phyloP scores from a whole-genome alignment of 2,888 invertebrate genomes.

The Zygaena filipendulae region DNA sequence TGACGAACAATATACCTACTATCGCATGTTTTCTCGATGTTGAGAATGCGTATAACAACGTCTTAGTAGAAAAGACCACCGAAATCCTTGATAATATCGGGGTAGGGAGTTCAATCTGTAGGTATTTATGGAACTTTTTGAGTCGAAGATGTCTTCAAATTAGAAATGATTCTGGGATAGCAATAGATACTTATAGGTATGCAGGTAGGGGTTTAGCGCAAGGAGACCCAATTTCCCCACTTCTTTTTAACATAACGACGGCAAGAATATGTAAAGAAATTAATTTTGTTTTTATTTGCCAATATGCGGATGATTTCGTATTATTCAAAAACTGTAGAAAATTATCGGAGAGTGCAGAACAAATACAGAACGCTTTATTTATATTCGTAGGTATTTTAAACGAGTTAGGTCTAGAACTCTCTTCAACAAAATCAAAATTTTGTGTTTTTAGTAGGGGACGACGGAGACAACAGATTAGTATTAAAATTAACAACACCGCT shows the following conservation, averaged over 20 bases:
- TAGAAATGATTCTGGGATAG: neutral
- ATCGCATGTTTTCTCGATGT: constrained; percentile 5
- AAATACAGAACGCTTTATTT: too few species aligned
- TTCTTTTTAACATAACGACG: constrained; percentile 1
- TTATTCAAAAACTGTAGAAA: neutral
- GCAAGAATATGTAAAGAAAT: neutral
- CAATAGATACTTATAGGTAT: neutral
- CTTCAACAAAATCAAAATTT: constrained; percentile 2
- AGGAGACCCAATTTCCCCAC: too few species aligned
- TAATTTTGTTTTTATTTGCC: constrained; percentile 1
- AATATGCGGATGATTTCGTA: constrained; percentile 5
- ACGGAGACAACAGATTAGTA: neutral
- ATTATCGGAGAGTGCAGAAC: neutral
- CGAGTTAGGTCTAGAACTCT: constrained; percentile 1
- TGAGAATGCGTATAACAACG: too few species aligned
- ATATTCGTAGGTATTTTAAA: neutral
- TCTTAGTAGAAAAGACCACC: neutral
- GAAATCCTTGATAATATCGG: neutral
- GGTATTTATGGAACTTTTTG: constrained; percentile 3
- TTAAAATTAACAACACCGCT: neutral
- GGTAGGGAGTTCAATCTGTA: neutral
- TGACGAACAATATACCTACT: constrained; percentile 8
- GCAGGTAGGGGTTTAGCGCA: constrained; percentile 1
- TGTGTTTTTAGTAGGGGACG: constrained; percentile 4
- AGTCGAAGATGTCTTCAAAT: neutral